phyloP scores from a whole-genome alignment of 2,113 vertebrate species.

The Callipepla californica region DNA sequence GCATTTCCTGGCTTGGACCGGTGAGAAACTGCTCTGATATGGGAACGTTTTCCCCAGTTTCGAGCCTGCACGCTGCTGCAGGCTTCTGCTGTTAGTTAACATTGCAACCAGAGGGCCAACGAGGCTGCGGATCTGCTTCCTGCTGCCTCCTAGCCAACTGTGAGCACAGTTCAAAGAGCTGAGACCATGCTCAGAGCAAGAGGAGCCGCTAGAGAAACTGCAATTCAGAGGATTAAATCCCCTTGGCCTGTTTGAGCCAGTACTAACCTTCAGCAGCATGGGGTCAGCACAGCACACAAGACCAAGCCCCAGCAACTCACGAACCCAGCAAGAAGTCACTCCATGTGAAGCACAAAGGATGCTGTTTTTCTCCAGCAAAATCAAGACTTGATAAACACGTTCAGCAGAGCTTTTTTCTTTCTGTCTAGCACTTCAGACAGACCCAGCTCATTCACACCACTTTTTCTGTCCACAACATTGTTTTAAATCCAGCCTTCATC shows the following conservation, averaged over 20 bases:
- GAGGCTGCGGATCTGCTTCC: neutral
- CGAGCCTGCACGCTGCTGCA: rapidly evolving
- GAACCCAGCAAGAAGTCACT: neutral
- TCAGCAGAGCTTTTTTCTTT: neutral
- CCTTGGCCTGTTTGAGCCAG: neutral
- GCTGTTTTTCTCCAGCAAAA: neutral
- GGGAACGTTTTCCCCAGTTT: neutral
- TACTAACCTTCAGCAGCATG: neutral
- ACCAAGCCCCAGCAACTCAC: neutral
- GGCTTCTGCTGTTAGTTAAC: neutral
- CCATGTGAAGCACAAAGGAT: neutral
- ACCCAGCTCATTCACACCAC: neutral
- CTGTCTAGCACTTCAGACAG: neutral
- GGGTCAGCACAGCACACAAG: rapidly evolving
- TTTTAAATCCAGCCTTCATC: rapidly evolving
- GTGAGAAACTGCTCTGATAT: neutral
- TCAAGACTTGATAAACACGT: neutral
- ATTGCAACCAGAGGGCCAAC: neutral
- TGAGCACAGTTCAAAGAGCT: neutral
- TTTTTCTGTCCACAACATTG: neutral
- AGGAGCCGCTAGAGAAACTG: neutral
- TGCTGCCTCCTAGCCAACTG: neutral
- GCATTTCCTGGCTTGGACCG: rapidly evolving
- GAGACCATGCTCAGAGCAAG: neutral
- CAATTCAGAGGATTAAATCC: neutral